Evolutionary conservation across 2,797 vertebrate genomes (phyloP).

Genomic region (Tragelaphus oryx): DNA sequence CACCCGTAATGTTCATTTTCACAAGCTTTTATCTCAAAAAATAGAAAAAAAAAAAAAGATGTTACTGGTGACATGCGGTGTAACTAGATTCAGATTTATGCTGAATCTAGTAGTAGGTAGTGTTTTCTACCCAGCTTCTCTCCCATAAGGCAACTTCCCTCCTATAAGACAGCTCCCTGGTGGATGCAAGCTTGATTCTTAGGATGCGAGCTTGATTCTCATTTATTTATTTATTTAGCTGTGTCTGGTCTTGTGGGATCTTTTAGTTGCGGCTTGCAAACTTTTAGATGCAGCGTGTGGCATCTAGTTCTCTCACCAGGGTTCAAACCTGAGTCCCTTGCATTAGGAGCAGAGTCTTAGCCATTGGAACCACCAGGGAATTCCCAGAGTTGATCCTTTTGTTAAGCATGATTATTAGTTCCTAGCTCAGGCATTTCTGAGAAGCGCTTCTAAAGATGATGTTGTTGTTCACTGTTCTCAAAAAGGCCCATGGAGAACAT

Average conservation of each 20-base stretch:
- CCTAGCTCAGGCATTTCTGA: background rate
- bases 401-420: background rate
- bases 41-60: background rate
- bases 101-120: no score
- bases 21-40: background rate
- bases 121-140: background rate
- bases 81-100: background rate
- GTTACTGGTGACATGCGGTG: background rate
- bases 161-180: background rate
- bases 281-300: fast-evolving
- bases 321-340: background rate
- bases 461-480: background rate
- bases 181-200: background rate
- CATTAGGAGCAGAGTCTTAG: fast-evolving
- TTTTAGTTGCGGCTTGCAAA: background rate
- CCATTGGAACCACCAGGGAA: background rate
- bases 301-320: background rate
- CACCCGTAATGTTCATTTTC: background rate
- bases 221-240: background rate
- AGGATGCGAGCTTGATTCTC: no score
- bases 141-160: background rate
- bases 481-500: background rate
- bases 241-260: background rate
- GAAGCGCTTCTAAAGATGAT: background rate
- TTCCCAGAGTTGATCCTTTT: background rate